Evolutionary conservation across 2,113 vertebrate genomes (phyloP), one percentile per base, ranked within the genome.

Genomic region (Salvelinus namaycush): DNA sequence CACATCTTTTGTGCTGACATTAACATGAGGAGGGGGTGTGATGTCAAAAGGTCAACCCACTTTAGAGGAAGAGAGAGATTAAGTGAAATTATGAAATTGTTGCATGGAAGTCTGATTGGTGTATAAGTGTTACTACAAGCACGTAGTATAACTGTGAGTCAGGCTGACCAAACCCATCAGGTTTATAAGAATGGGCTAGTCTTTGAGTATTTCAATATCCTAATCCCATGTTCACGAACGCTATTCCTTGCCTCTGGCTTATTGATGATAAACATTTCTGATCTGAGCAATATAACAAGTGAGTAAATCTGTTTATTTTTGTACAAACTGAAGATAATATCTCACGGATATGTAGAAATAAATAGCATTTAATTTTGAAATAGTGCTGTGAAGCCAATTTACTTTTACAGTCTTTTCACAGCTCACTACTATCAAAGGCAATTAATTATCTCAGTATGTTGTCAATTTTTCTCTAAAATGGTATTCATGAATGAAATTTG

Each of bases 1-100:
- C 87, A 76, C 11, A 76, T 44, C 73, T 59, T 6, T 44, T 44
- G 39, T 44, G 39, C 9, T 54, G 14, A 54, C 16, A 18, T 18
- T 54, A 54, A 54, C 16, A 5, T 18, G 12, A 18, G 16, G 14
- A 16, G 16, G 16, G 51, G 13, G 16, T 54, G 12, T 16, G 16
- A 7, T 54, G 51, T 18, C 51, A 54, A 14, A 54, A 18, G 39
- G 49, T 16, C 14, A 13, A 12, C 4, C 49, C 11, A 2, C 4
- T 54, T 54, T 18, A 54, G 13, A 54, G 51, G 51, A 54, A 54
- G 16, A 54, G 14, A 44, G 39, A 44, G 39, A 11, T 44, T 2
- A 44, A 2, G 39, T 44, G 39, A 44, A 44, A 44, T 44, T 11
- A 44, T 44, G 39, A 54, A 54, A 54, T 18, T 54, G 51, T 18